Evolutionary conservation across 2,113 vertebrate species (phyloP).

Genomic region (Sinocyclocheilus grahami): DNA sequence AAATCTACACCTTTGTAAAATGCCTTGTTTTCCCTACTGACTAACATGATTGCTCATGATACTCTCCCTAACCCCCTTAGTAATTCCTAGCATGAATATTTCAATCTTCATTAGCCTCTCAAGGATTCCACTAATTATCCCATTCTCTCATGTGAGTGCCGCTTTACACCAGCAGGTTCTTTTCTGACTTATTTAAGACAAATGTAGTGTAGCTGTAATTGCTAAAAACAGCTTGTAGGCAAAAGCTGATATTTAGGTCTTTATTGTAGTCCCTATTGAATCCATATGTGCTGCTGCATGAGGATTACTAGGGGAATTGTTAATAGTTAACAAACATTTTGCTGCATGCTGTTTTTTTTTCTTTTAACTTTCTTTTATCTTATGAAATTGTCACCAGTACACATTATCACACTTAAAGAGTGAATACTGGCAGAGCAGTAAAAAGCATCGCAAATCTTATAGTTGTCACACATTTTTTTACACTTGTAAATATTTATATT

Average conservation of each 20-base stretch:
- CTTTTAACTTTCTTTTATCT: background rate
- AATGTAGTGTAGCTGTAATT: conserved; percentile 26
- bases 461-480: too few relatives aligned
- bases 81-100: conserved; percentile 41
- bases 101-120: conserved; percentile 42
- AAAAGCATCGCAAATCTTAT: background rate
- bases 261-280: background rate
- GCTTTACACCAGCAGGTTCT: conserved; percentile 5
- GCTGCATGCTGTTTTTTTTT: background rate
- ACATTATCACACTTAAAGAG: background rate
- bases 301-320: background rate
- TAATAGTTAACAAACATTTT: background rate
- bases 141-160: conserved; percentile 24
- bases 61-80: background rate
- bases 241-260: background rate
- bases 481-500: too few relatives aligned
- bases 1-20: background rate
- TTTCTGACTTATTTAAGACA: background rate
- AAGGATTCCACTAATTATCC: conserved; percentile 31
- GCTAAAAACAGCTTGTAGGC: conserved; percentile 8
- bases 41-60: background rate
- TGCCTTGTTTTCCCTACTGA: conserved; percentile 10
- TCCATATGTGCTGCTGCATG: background rate
- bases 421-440: background rate
- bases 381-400: background rate